These are phyloP conservation scores for Trachymyrmex septentrionalis DNA, from an alignment of 1,140 invertebrate genomes.

Conservation along the genomic window DNA sequence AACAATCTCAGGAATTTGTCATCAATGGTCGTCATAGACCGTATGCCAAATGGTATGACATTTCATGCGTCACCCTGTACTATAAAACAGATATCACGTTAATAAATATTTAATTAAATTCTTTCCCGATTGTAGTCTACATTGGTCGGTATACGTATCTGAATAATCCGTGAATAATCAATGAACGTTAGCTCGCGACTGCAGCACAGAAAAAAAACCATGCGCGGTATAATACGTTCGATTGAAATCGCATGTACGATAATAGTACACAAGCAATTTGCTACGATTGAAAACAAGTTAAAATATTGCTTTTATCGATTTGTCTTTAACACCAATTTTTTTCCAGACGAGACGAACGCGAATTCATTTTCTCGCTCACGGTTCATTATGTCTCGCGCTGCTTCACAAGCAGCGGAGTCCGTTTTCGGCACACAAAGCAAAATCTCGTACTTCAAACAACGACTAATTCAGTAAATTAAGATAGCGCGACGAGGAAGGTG, in stretches of 20 bases:
- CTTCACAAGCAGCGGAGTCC: background rate
- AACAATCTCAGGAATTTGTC: no score
- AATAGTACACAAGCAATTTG: background rate
- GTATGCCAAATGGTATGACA: no score
- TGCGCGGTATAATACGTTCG: background rate
- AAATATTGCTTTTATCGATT: background rate
- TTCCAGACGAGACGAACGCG: background rate
- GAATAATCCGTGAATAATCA: background rate
- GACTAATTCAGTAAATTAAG: constrained; percentile 65
- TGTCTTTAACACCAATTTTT: background rate
- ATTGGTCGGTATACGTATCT: background rate
- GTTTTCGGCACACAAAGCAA: constrained; percentile 21
- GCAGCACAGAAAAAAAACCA: background rate
- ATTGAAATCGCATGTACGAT: background rate
- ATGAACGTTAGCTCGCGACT: background rate
- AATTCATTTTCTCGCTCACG: background rate
- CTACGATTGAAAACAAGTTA: constrained; percentile 1
- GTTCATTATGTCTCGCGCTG: background rate
- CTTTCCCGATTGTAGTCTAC: background rate
- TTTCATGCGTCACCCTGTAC: no score
- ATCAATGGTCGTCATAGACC: no score
- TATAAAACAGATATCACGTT: background rate
- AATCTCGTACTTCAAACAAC: constrained; percentile 68
- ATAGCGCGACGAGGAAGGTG: constrained; percentile 26
- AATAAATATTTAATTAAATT: constrained; percentile 9